Percentiles rank a stretch among this genome's conserved stretches.
Evolutionary conservation across 2,113 vertebrate species (phyloP).

Genomic region (Leucopternis melanops): DNA sequence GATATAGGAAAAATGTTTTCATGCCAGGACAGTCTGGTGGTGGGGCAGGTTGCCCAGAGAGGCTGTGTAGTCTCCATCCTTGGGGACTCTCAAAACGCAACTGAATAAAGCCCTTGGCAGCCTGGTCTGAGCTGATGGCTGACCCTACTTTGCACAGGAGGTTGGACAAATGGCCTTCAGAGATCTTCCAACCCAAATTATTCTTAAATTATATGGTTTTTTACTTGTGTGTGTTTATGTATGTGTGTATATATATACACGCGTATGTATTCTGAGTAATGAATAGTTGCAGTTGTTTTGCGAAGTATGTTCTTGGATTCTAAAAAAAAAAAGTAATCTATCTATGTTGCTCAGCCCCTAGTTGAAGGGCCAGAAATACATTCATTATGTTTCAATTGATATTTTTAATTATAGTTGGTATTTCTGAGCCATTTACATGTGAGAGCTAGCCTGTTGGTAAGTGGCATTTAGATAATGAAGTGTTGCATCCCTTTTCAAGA

Average conservation of each 20-base stretch:
- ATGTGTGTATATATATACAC: background rate
- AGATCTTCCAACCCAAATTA: background rate
- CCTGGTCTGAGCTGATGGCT: background rate
- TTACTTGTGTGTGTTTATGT: background rate
- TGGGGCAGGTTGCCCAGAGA: background rate
- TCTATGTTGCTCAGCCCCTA: background rate
- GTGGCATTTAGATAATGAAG: constrained; percentile 53
- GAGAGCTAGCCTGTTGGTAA: constrained; percentile 16
- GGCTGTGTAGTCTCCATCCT: background rate
- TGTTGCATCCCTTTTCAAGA: constrained; percentile 7
- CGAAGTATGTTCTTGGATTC: background rate
- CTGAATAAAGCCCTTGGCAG: background rate
- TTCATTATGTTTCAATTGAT: constrained; percentile 1
- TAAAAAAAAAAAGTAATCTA: background rate
- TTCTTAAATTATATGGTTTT: background rate
- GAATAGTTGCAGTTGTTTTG: background rate
- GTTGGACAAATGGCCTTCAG: background rate
- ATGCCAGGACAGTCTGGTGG: background rate
- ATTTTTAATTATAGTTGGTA: constrained; percentile 45
- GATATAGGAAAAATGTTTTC: background rate
- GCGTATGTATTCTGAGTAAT: background rate
- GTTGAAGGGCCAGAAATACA: constrained; percentile 9
- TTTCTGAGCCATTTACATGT: constrained; percentile 26
- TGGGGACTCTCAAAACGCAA: background rate
- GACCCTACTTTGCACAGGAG: background rate